A percentile compares a stretch with the other conserved stretches of the same genome.
These are phyloP conservation scores for Coregonus suidteri DNA, from an alignment of 2,797 vertebrate genomes.

Conservation along the genomic window DNA sequence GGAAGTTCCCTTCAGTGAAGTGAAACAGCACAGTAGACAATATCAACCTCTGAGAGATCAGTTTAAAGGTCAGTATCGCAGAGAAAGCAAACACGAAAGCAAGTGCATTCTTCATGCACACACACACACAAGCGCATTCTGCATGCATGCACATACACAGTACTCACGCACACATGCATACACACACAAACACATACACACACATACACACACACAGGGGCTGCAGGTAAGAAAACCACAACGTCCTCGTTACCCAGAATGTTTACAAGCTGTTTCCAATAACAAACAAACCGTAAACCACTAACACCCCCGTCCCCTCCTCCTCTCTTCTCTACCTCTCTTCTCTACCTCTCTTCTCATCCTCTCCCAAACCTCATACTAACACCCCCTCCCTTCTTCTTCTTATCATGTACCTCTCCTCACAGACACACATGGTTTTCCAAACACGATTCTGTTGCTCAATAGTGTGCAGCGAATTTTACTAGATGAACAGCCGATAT, in stretches of 20 bases:
- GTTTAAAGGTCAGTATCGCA: background rate
- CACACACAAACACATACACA: background rate
- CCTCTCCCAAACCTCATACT: background rate
- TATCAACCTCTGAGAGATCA: no score
- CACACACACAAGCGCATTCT: background rate
- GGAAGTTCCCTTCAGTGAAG: no score
- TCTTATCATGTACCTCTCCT: no score
- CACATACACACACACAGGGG: background rate
- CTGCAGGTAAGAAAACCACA: slow-evolving; percentile 38
- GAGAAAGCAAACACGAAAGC: background rate
- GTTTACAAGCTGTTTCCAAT: slow-evolving; percentile 26
- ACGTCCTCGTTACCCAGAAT: slow-evolving; percentile 46
- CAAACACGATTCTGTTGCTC: no score
- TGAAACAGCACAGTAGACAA: background rate
- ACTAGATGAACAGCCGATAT: no score
- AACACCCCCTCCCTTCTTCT: background rate
- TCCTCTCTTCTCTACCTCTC: background rate
- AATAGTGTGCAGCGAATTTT: no score
- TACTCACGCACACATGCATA: no score
- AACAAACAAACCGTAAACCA: slow-evolving; percentile 12
- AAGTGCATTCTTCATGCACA: background rate
- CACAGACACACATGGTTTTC: no score
- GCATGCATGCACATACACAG: slow-evolving; percentile 2
- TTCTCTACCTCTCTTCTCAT: background rate
- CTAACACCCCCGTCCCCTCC: background rate